A percentile compares a stretch with the other conserved stretches of the same genome.
Conservation (phyloP, 2,888 invertebrate species). For the Tetranychus piercei region DNA sequence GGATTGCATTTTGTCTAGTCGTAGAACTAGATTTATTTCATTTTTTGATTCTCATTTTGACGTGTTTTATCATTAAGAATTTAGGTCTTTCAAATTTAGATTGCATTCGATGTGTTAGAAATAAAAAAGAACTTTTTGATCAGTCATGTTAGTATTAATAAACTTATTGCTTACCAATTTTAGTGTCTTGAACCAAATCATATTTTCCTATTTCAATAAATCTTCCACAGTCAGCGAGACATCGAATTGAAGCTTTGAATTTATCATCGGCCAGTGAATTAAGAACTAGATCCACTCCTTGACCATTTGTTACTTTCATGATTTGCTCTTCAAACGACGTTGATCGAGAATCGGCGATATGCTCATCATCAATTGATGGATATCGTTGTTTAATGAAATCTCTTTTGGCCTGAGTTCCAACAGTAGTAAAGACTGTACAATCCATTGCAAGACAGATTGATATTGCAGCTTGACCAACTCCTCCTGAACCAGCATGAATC, state of each 20-base stretch:
- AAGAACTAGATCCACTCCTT: slow-evolving; percentile 38
- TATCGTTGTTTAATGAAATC: slow-evolving; percentile 35
- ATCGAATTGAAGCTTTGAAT: slow-evolving; percentile 37
- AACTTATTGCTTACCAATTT: slow-evolving; percentile 48
- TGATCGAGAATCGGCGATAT: slow-evolving; percentile 35
- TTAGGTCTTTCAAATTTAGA: no score
- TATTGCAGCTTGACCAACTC: slow-evolving; percentile 40
- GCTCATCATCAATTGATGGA: slow-evolving; percentile 34
- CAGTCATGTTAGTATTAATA: no score
- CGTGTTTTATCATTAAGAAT: no score
- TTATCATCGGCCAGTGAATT: slow-evolving; percentile 41
- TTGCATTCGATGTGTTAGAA: no score
- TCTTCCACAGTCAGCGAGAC: slow-evolving; percentile 38
- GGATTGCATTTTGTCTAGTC: no score
- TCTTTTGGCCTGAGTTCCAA: slow-evolving; percentile 30
- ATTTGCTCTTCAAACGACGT: slow-evolving; percentile 36
- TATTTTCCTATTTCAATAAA: slow-evolving; percentile 41
- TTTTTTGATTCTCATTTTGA: no score
- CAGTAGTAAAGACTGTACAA: slow-evolving; percentile 37
- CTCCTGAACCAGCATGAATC: slow-evolving; percentile 36
- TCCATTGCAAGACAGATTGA: slow-evolving; percentile 36
- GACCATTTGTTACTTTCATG: slow-evolving; percentile 34
- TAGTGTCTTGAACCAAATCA: slow-evolving; percentile 37
- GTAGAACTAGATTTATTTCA: no score
- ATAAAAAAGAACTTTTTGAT: no score